Evolutionary conservation across 1,140 invertebrate genomes (phyloP).

Genomic region (Colletes latitarsis): DNA sequence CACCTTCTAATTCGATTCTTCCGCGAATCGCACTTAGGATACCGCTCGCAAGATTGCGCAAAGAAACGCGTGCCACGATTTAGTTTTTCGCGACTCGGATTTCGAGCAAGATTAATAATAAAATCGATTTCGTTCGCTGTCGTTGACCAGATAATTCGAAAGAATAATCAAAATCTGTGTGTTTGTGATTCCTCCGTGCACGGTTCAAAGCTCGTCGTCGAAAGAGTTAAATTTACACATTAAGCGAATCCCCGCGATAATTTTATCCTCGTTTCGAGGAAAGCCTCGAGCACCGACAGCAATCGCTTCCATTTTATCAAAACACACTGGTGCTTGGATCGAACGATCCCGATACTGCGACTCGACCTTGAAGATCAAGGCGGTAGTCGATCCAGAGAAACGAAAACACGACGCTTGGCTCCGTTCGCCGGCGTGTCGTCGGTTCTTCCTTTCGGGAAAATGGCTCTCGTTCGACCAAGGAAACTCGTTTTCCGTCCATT

Average conservation of each 20-base stretch:
- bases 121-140: too few species aligned
- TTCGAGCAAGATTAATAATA: neutral
- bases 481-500: conserved; percentile 46
- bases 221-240: too few species aligned
- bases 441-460: conserved; percentile 26
- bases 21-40: conserved; percentile 37
- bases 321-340: neutral
- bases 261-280: neutral
- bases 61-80: neutral
- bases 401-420: conserved; percentile 39
- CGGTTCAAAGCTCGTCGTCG: too few species aligned
- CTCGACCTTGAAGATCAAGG: neutral
- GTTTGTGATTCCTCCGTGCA: too few species aligned
- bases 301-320: conserved; percentile 2
- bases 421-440: conserved; percentile 2
- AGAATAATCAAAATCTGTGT: too few species aligned
- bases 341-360: neutral
- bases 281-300: neutral
- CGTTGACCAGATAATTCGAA: too few species aligned
- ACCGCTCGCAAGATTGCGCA: neutral
- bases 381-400: neutral
- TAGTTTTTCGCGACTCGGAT: neutral
- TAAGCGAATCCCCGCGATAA: too few species aligned
- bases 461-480: neutral
- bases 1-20: conserved; percentile 54